Evolutionary conservation across 2,113 vertebrate genomes (phyloP).

Genomic region (Nansenia antarctica): DNA sequence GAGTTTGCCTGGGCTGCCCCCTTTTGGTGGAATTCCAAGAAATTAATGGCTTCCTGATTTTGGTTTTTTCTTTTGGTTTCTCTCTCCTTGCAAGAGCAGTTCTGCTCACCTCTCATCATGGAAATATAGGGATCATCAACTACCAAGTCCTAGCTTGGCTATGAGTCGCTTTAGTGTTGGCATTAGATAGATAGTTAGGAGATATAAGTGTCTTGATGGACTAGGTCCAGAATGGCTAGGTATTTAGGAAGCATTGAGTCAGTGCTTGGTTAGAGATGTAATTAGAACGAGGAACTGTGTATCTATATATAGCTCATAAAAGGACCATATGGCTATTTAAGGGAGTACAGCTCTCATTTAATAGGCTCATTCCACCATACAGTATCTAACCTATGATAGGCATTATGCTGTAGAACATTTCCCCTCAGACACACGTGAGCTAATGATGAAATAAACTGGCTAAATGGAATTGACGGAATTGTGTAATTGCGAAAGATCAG

Average conservation of each 20-base stretch:
- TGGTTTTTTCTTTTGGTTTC: constrained; percentile 7
- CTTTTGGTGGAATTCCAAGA: constrained; percentile 75
- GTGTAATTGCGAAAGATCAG: neutral
- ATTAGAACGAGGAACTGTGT: constrained; percentile 25
- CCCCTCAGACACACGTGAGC: neutral
- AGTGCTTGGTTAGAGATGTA: constrained; percentile 10
- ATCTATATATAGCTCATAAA: constrained; percentile 45
- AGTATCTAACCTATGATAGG: neutral
- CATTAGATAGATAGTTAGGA: constrained; percentile 21
- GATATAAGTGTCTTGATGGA: neutral
- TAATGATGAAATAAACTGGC: neutral
- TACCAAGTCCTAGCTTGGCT: constrained; percentile 48
- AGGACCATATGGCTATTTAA: constrained; percentile 42
- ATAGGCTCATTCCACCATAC: neutral
- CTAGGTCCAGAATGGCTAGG: neutral
- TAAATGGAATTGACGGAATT: no score
- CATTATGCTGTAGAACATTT: neutral
- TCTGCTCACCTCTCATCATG: neutral
- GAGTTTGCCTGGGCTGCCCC: constrained; percentile 75
- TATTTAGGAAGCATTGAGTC: constrained; percentile 27
- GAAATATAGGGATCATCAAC: constrained; percentile 28
- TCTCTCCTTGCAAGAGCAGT: no score
- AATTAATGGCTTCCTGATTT: constrained; percentile 38
- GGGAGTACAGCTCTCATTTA: constrained; percentile 35
- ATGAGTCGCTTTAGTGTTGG: constrained; percentile 32